Base-by-base conservation (phyloP, 1,140 invertebrate species). In the Euwallacea fornicatus region DNA sequence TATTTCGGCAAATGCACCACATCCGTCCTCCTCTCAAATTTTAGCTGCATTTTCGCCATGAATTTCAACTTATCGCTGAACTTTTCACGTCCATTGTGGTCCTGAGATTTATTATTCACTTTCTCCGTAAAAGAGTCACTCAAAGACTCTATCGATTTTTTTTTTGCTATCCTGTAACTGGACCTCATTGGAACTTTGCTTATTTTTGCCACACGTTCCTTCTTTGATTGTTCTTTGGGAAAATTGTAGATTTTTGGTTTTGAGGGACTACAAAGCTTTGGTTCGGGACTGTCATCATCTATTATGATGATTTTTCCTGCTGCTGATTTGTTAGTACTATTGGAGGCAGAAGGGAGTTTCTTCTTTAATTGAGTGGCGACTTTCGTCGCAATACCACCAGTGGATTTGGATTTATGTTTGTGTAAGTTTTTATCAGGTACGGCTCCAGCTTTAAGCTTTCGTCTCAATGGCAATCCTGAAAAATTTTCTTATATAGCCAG, bases 401-500 rank as follows among this genome's bases (percentile, higher is more conserved):
- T 61, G 8, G 21, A 41, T 65, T 60, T 21, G 58, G 50, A 7
- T 13, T 15, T 16, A 4, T 2, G 33, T 63, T 75, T 71, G 11
- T 84, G 84, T 8, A 86, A 81, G 41, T 81, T 81, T 75, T 80
- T 78, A 47, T 85, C 85, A 21, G 85, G 85, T 42, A 86, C 82
- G 1, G 84, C 84, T 42, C 83, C 83, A 21, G 79, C 75, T 69
- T 82, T 81, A 73, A 86, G 73, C 46, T 84, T 81, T 72, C 81
- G 83, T 70, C 85, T 78, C 71, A 83, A 79, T 71, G 85, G 85
- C 71, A 85, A 78, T 13, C 84, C 69, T 71, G 15, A 33, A 33
- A 33, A 33, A 33, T 33, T 33, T 33, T 4, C 21, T 33, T 4
- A 33, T 33, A 33, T 33, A 33, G 4, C 21, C 21, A 58, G 16